A percentile compares a stretch with the other conserved stretches of the same genome.
These are phyloP conservation scores for Acomys russatus DNA, from an alignment of 2,797 vertebrate genomes.

Conservation along the genomic window DNA sequence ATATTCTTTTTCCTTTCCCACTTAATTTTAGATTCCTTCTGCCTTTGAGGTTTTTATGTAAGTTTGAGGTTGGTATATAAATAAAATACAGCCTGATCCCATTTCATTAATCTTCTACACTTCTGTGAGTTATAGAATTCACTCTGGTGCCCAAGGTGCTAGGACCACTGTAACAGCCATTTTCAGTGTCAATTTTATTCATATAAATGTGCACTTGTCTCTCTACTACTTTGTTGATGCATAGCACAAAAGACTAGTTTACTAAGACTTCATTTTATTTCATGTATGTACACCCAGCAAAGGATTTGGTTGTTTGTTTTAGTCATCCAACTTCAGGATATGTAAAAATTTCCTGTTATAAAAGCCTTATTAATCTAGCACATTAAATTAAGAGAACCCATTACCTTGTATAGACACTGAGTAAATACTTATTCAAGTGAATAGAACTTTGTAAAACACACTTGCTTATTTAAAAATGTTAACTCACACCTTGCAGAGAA, in stretches of 20 bases:
- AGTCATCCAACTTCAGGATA: neutral
- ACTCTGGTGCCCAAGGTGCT: neutral
- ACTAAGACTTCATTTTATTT: constrained; percentile 40
- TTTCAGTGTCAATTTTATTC: constrained; percentile 17
- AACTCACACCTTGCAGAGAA: neutral
- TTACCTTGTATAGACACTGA: neutral
- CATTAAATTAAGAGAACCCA: neutral
- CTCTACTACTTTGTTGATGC: neutral
- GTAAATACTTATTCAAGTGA: constrained; percentile 12
- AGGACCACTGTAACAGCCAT: constrained; percentile 25
- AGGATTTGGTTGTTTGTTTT: neutral
- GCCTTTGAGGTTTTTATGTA: constrained; percentile 67
- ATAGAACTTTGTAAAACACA: neutral
- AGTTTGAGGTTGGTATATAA: constrained; percentile 72
- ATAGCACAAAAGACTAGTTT: neutral
- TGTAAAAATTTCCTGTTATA: neutral
- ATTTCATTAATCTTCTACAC: constrained; percentile 53
- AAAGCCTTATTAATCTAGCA: constrained; percentile 2
- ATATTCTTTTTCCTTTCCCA: constrained; percentile 59
- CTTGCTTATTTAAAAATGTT: neutral
- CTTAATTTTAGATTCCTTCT: constrained; percentile 76
- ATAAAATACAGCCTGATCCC: constrained; percentile 72
- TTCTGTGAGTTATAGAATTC: constrained; percentile 23
- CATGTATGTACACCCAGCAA: neutral
- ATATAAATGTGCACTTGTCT: constrained; percentile 62